Evolutionary conservation across 53 echinoderm and acorn worm genomes (phyloP), one percentile per base, ranked within the genome.

Genomic region (Patiria pectinifera): DNA sequence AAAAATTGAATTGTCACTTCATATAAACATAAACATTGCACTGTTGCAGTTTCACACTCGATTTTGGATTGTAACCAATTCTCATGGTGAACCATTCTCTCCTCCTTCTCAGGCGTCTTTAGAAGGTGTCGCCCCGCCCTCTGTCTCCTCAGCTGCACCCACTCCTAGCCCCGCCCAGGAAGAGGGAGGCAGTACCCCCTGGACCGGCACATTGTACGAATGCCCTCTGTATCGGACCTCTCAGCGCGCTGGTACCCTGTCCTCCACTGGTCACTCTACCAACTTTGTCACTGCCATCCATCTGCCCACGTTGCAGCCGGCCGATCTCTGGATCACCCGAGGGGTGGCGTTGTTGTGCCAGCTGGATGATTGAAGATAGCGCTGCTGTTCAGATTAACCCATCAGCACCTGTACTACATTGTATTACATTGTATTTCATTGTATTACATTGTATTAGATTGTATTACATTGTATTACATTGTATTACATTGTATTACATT

Each of bases 191-290:
- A 53, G 53, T 13, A 12, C 46, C 44, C 14, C 86, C 22, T 66
- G 80, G 60, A 46, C 81, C 62, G 90, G 81, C 10, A 63, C 66
- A 15, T 48, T 96, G 62, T 99, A 99, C 62, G 97, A 97, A 80
- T 97, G 97, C 82, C 99, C 99, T 24, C 97, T 99, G 75, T 99
- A 99, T 82, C 95, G 99, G 48, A 99, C 99, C 74, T 99, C 99
- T 4, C 92, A 96, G 25, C 93, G 99, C 49, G 96, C 99, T 18
- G 99, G 99, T 43, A 99, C 97, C 46, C 93, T 99, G 69, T 99
- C 99, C 48, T 99, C 99, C 70, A 99, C 99, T 2, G 99, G 99
- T 76, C 99, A 94, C 63, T 99, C 99, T 45, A 99, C 99, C 53
- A 99, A 99, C 93, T 99, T 99, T 93, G 99, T 99, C n/a, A 95